phyloP scores from a whole-genome alignment of 2,888 invertebrate species.

The Apamea monoglypha region DNA sequence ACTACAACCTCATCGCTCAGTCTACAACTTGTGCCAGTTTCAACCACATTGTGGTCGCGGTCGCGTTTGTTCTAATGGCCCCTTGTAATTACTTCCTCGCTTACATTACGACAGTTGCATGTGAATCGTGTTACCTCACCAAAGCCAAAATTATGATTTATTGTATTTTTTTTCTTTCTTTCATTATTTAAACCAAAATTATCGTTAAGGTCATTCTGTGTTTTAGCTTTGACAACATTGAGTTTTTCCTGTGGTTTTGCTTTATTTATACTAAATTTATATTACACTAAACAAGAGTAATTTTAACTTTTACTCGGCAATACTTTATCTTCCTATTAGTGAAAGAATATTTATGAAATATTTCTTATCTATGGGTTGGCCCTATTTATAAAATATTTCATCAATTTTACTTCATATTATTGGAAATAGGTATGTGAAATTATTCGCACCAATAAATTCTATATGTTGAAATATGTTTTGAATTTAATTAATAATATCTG shows the following conservation, averaged over 20 bases:
- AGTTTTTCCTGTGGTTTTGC: background rate
- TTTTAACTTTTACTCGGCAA: no score
- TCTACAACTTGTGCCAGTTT: slow-evolving; percentile 38
- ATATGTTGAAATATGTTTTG: slow-evolving; percentile 8
- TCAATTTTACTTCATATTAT: background rate
- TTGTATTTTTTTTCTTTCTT: background rate
- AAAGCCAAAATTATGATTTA: slow-evolving; percentile 18
- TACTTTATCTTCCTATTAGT: no score
- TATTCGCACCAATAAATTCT: slow-evolving; percentile 1
- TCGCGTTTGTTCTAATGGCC: slow-evolving; percentile 78
- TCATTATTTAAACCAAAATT: background rate
- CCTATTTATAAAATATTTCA: background rate
- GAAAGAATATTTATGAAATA: background rate
- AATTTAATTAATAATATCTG: slow-evolving; percentile 12
- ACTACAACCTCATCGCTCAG: slow-evolving; percentile 39
- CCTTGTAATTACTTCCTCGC: slow-evolving; percentile 82
- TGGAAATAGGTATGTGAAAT: background rate
- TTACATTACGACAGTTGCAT: slow-evolving; percentile 73
- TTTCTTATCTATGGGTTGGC: background rate
- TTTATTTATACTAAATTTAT: no score
- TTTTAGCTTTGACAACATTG: background rate
- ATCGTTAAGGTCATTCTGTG: background rate
- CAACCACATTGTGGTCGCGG: slow-evolving; percentile 68
- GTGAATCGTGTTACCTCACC: slow-evolving; percentile 55
- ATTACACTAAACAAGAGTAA: no score